Percentiles rank a stretch among this genome's conserved stretches.
phyloP scores from a whole-genome alignment of 2,888 invertebrate species.

The Ethmia dodecea region DNA sequence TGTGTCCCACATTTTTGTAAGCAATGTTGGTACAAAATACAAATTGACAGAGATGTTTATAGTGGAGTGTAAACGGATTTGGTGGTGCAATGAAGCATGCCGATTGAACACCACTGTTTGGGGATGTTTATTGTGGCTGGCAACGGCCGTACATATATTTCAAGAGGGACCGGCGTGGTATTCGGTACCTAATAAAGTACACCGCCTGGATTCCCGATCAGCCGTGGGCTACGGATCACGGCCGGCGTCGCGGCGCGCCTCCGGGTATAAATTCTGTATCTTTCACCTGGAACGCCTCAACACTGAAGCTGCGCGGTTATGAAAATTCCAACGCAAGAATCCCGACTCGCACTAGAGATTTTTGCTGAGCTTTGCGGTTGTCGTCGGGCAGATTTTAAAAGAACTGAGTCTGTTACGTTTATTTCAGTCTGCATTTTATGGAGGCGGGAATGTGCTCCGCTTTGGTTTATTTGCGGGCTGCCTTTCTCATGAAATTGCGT shows the following conservation, averaged over 20 bases:
- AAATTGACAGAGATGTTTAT: too few species aligned
- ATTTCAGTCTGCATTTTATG: constrained; percentile 71
- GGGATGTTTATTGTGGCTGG: constrained; percentile 52
- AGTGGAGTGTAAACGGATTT: too few species aligned
- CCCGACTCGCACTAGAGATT: constrained; percentile 68
- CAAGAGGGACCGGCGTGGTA: constrained; percentile 23
- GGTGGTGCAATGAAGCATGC: constrained; percentile 53
- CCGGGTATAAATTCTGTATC: constrained; percentile 59
- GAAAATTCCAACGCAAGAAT: constrained; percentile 72
- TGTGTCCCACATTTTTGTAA: too few species aligned
- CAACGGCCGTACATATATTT: constrained; percentile 46
- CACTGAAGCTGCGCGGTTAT: constrained; percentile 55
- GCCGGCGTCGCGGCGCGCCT: constrained; percentile 37
- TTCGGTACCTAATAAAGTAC: constrained; percentile 50
- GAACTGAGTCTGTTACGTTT: constrained; percentile 67
- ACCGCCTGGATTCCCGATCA: constrained; percentile 34
- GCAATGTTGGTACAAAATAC: too few species aligned
- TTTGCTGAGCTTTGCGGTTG: constrained; percentile 69
- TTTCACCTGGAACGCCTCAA: constrained; percentile 55
- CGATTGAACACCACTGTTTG: constrained; percentile 42
- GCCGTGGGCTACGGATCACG: constrained; percentile 22
- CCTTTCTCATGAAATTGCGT: constrained; percentile 72
- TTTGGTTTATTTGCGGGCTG: constrained; percentile 71
- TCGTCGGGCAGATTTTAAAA: constrained; percentile 64
- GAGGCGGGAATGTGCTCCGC: constrained; percentile 69